phyloP scores from a whole-genome alignment of 2,888 invertebrate species.

The Osmoderma eremita region DNA sequence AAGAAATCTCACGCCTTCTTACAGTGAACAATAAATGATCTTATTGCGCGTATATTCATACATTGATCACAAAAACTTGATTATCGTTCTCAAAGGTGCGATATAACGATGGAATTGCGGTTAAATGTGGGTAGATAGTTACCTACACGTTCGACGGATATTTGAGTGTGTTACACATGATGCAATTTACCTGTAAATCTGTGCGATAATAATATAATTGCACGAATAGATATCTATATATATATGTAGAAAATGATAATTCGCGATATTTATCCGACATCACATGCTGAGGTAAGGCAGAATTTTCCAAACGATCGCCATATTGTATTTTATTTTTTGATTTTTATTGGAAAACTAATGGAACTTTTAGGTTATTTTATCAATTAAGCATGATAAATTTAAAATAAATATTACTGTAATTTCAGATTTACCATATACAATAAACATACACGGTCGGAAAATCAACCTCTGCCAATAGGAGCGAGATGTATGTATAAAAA shows the following conservation, averaged over 20 bases:
- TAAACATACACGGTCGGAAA: too few relatives aligned
- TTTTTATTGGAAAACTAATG: neutral
- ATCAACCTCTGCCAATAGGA: too few relatives aligned
- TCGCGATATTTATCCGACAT: too few relatives aligned
- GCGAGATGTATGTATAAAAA: too few relatives aligned
- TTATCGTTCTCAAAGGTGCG: constrained; percentile 1
- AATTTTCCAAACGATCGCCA: too few relatives aligned
- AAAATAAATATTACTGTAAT: too few relatives aligned
- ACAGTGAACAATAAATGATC: too few relatives aligned
- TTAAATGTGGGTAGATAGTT: constrained; percentile 8
- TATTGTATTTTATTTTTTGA: neutral
- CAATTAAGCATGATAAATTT: too few relatives aligned
- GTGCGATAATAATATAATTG: neutral
- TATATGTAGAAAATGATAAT: neutral
- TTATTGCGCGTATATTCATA: neutral
- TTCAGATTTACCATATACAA: too few relatives aligned
- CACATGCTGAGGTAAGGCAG: too few relatives aligned
- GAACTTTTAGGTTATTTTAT: neutral
- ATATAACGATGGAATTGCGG: neutral
- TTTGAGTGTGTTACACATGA: neutral
- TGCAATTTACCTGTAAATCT: neutral
- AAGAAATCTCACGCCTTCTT: too few relatives aligned
- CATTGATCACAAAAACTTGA: neutral
- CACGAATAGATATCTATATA: neutral
- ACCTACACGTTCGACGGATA: neutral